Evolutionary conservation across 2,888 invertebrate genomes (phyloP).

Genomic region (Osedax frankpressi): DNA sequence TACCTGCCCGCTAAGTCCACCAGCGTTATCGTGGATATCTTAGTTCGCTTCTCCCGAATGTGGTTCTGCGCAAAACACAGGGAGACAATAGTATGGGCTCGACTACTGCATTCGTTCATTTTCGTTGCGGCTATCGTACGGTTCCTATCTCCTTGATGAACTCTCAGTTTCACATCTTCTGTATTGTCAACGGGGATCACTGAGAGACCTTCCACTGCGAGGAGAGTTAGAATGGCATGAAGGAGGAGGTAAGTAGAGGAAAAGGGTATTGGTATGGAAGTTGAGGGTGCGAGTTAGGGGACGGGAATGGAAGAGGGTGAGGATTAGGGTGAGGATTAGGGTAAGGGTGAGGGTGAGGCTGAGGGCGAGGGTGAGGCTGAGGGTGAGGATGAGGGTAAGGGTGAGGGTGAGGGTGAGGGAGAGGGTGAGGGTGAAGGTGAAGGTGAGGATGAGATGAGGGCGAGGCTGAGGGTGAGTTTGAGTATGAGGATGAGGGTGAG

Average conservation of each 20-base stretch:
- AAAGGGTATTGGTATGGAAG: no score
- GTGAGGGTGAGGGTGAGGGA: no score
- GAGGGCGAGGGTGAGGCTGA: no score
- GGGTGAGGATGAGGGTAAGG: no score
- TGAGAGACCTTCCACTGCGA: constrained; percentile 27
- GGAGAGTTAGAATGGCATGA: not conserved
- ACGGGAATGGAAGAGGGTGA: not conserved
- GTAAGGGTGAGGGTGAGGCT: no score
- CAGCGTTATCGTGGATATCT: constrained; percentile 27
- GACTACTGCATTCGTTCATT: constrained; percentile 32
- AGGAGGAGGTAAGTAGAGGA: not conserved
- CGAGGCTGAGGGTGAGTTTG: no score
- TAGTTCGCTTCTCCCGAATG: constrained; percentile 27
- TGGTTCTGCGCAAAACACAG: constrained; percentile 28
- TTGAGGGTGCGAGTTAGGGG: no score
- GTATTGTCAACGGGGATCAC: constrained; percentile 27
- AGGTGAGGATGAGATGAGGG: no score
- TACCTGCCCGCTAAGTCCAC: constrained; percentile 32
- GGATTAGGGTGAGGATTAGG: no score
- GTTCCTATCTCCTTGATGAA: constrained; percentile 28
- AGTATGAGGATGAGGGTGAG: no score
- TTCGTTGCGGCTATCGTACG: constrained; percentile 30
- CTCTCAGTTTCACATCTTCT: constrained; percentile 26
- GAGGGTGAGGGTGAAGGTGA: no score
- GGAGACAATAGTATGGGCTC: constrained; percentile 31